Conservation (phyloP, 2,797 vertebrate genomes). For the Poliocrania exsul region DNA sequence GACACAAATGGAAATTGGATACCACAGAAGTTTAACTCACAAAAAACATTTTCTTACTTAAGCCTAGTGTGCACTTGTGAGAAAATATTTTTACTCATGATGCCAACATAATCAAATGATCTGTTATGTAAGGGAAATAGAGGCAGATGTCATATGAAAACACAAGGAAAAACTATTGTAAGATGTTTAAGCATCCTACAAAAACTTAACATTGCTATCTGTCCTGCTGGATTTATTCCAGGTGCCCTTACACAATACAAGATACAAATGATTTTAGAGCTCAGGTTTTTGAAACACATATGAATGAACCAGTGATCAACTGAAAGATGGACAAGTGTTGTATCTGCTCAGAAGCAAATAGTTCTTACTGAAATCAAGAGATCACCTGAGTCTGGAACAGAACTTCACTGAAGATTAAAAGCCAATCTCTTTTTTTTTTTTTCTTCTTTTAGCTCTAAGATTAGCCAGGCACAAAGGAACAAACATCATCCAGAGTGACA, state of each 20-base stretch:
- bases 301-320: not conserved
- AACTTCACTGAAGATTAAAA: not conserved
- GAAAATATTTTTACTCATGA: not conserved
- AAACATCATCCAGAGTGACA: not conserved
- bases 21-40: not conserved
- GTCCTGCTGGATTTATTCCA: not conserved
- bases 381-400: not conserved
- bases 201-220: not conserved
- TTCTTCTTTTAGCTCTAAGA: not conserved
- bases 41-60: not conserved
- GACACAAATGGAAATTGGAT: not conserved
- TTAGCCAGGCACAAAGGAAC: not conserved
- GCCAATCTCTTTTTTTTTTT: not conserved
- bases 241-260: not conserved
- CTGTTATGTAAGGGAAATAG: not conserved
- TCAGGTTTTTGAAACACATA: not conserved
- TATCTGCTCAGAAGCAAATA: not conserved
- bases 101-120: not conserved
- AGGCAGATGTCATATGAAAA: not conserved
- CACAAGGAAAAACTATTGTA: not conserved
- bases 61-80: not conserved
- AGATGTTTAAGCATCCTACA: not conserved
- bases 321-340: not conserved
- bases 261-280: not conserved
- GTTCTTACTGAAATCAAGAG: not conserved